phyloP scores from a whole-genome alignment of 2,797 vertebrate species.

The Sylvilagus floridanus region DNA sequence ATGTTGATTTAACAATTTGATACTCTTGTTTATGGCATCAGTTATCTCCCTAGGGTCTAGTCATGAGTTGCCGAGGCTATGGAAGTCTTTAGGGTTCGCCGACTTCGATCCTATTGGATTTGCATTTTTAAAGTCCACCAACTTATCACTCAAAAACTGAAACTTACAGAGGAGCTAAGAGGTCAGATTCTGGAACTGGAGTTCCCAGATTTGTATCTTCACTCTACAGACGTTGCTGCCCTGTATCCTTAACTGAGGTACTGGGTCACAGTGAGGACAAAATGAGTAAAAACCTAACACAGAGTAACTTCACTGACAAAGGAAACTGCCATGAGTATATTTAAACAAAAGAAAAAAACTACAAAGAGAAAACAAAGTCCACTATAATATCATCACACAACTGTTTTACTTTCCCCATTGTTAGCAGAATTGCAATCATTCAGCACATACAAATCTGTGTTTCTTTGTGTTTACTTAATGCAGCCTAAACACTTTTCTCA shows the following conservation, averaged over 20 bases:
- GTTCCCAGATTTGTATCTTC: neutral
- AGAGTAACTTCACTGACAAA: neutral
- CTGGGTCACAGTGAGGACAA: neutral
- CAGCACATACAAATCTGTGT: neutral
- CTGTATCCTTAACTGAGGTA: neutral
- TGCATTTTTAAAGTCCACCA: neutral
- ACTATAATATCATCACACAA: neutral
- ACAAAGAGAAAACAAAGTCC: neutral
- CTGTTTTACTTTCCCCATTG: neutral
- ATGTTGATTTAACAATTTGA: too few species aligned
- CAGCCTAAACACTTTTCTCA: neutral
- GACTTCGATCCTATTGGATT: too few species aligned
- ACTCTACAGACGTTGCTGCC: accelerated
- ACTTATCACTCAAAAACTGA: neutral
- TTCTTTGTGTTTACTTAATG: neutral
- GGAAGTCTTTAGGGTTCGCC: too few species aligned
- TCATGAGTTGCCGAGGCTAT: too few species aligned
- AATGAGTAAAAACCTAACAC: neutral
- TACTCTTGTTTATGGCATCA: too few species aligned
- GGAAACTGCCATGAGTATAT: neutral
- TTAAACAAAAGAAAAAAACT: neutral
- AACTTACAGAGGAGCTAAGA: neutral
- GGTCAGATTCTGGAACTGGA: neutral
- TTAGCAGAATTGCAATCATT: neutral
- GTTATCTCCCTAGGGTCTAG: too few species aligned